Percentiles rank a stretch among this genome's conserved stretches.
phyloP scores from a whole-genome alignment of 2,888 invertebrate genomes.

The Tineola bisselliella region DNA sequence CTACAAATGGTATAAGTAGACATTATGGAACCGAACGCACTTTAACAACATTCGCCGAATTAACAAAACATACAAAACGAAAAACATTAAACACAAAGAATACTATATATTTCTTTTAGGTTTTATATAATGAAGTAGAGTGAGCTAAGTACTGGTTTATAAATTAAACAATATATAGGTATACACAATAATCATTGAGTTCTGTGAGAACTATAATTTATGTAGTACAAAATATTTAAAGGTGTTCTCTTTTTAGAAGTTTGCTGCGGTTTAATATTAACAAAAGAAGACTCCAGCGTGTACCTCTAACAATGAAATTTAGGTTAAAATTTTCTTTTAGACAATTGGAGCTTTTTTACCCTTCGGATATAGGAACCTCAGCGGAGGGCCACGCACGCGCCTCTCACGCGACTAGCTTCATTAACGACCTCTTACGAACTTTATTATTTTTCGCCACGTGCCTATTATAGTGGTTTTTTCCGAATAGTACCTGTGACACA shows the following conservation, averaged over 20 bases:
- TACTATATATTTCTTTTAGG: too few species aligned
- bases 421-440: constrained; percentile 48
- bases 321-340: background rate
- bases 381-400: constrained; percentile 23
- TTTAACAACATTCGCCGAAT: too few species aligned
- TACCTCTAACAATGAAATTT: background rate
- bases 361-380: constrained; percentile 6
- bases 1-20: too few species aligned
- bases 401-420: constrained; percentile 46
- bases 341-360: constrained; percentile 1
- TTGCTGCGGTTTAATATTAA: background rate
- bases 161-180: too few species aligned
- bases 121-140: too few species aligned
- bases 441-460: constrained; percentile 62
- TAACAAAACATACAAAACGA: too few species aligned
- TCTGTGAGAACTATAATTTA: too few species aligned
- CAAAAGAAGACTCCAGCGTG: background rate
- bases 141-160: too few species aligned
- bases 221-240: background rate
- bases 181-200: too few species aligned
- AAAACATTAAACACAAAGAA: too few species aligned
- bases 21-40: too few species aligned
- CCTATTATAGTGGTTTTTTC: constrained; percentile 43
- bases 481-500: constrained; percentile 24
- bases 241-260: background rate